Percentiles rank a stretch among this genome's conserved stretches.
These are phyloP conservation scores for Agriopis leucophaearia DNA, from an alignment of 2,888 invertebrate species.

Conservation along the genomic window DNA sequence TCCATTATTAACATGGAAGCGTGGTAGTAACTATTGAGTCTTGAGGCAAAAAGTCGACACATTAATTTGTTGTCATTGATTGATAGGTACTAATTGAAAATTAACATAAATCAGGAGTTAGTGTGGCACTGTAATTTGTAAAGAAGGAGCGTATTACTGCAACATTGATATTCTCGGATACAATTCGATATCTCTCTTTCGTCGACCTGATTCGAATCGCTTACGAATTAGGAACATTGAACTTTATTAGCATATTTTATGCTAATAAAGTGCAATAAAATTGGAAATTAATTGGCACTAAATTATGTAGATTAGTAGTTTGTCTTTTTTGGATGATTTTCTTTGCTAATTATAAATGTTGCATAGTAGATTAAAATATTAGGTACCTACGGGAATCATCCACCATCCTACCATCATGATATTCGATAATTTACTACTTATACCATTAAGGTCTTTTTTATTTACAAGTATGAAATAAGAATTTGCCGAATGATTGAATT, in stretches of 20 bases:
- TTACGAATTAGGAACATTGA: conserved; percentile 44
- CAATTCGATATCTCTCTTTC: conserved; percentile 35
- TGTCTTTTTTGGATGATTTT: neutral
- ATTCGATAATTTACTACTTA: neutral
- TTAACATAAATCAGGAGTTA: neutral
- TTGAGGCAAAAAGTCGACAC: no score
- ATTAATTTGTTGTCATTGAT: neutral
- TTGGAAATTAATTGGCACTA: conserved; percentile 35
- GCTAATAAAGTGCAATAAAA: conserved; percentile 39
- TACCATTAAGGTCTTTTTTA: neutral
- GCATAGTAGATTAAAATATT: neutral
- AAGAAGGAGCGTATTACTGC: conserved; percentile 25
- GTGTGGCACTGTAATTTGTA: conserved; percentile 28
- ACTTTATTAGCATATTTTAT: conserved; percentile 46
- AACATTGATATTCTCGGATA: conserved; percentile 40
- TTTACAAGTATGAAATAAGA: neutral
- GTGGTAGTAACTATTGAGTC: no score
- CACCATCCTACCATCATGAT: no score
- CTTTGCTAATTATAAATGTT: neutral
- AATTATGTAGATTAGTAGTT: conserved; percentile 28
- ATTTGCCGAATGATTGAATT: neutral
- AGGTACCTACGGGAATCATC: no score
- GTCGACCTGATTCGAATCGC: conserved; percentile 40
- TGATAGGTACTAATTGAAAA: neutral
- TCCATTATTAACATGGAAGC: neutral